phyloP scores from a whole-genome alignment of 2,888 invertebrate genomes.

The Lochmaea capreae region DNA sequence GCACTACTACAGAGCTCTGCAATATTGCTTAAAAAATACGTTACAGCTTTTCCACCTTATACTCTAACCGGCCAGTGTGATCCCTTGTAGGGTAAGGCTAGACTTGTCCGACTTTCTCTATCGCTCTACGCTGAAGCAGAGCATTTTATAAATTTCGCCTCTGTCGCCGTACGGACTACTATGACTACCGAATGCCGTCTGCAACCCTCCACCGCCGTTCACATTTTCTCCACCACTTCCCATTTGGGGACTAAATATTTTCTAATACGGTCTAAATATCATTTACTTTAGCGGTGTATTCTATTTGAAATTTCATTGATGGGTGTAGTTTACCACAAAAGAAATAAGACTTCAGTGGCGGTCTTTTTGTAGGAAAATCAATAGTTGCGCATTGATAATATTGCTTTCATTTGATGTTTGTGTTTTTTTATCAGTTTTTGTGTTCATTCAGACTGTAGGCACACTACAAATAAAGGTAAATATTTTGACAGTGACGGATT shows the following conservation, averaged over 20 bases:
- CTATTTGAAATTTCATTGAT: conserved; percentile 43
- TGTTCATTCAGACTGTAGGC: too few relatives aligned
- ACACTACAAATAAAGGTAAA: too few relatives aligned
- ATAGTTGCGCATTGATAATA: not conserved
- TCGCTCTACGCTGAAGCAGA: conserved; percentile 25
- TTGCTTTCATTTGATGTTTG: too few relatives aligned
- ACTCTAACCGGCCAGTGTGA: too few relatives aligned
- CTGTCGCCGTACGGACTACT: conserved; percentile 37
- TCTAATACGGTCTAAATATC: conserved; percentile 47
- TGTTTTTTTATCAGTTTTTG: too few relatives aligned
- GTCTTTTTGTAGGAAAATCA: not conserved
- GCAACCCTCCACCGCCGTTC: conserved; percentile 13
- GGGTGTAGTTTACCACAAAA: conserved; percentile 27
- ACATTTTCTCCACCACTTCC: conserved; percentile 26
- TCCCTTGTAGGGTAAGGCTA: conserved; percentile 18
- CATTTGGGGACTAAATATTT: conserved; percentile 43
- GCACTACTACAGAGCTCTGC: too few relatives aligned
- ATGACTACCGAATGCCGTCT: conserved; percentile 36
- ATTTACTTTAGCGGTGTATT: conserved; percentile 44
- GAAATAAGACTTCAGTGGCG: conserved; percentile 9
- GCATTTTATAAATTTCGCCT: conserved; percentile 45
- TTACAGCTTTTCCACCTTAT: too few relatives aligned
- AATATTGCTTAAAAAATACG: too few relatives aligned
- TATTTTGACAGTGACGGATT: too few relatives aligned
- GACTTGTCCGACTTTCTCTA: conserved; percentile 19